Evolutionary conservation across 2,113 vertebrate genomes (phyloP).

Genomic region (Osmerus eperlanus): DNA sequence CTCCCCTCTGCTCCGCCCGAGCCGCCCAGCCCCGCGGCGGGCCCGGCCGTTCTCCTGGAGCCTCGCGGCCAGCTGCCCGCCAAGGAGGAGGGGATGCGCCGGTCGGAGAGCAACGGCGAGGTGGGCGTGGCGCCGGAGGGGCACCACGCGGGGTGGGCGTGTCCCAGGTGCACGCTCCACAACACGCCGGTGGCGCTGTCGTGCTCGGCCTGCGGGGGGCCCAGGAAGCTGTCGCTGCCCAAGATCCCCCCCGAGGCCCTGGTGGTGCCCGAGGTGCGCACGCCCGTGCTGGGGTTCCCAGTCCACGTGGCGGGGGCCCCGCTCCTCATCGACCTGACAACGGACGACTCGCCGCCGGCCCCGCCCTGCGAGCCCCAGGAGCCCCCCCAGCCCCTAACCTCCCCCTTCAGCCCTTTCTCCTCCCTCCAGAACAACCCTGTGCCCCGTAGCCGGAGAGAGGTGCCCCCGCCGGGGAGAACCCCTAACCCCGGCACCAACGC

Average conservation of each 20-base stretch:
- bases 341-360: slow-evolving; percentile 60
- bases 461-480: slow-evolving; percentile 77
- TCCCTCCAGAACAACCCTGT: slow-evolving; percentile 92
- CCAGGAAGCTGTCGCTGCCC: slow-evolving; percentile 90
- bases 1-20: slow-evolving; percentile 62
- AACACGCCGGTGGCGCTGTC: slow-evolving; percentile 91
- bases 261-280: slow-evolving; percentile 90
- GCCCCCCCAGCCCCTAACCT: slow-evolving; percentile 49
- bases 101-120: slow-evolving; percentile 68
- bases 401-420: slow-evolving; percentile 79
- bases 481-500: slow-evolving; percentile 59
- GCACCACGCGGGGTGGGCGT: slow-evolving; percentile 81
- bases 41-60: slow-evolving; percentile 65
- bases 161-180: slow-evolving; percentile 90
- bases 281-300: slow-evolving; percentile 80
- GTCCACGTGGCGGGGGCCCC: slow-evolving; percentile 62
- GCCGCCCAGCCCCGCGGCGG: slow-evolving; percentile 29
- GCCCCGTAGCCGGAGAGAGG: slow-evolving; percentile 90
- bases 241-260: slow-evolving; percentile 95
- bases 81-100: slow-evolving; percentile 60
- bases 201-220: slow-evolving; percentile 92
- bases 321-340: slow-evolving; percentile 73
- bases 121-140: slow-evolving; percentile 30
- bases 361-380: slow-evolving; percentile 70
- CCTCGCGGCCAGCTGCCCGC: slow-evolving; percentile 69